Evolutionary conservation across 2,888 invertebrate genomes (phyloP).

Genomic region (Calliphora vomitoria): DNA sequence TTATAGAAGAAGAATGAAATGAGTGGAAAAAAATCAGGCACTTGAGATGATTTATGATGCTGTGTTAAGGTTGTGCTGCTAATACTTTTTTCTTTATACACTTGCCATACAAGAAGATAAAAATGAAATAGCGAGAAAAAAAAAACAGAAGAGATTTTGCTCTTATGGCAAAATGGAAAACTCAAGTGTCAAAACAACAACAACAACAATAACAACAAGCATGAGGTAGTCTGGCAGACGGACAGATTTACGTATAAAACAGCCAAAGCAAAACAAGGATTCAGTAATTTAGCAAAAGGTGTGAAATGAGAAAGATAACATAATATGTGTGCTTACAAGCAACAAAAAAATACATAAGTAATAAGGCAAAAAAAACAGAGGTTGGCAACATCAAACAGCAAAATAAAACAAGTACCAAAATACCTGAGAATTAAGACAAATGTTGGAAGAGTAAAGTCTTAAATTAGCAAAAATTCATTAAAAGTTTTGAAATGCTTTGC

Average conservation of each 20-base stretch:
- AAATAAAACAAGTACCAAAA: conserved; percentile 19
- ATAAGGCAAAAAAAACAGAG: conserved; percentile 19
- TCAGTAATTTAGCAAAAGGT: conserved; percentile 70
- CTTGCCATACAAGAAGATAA: conserved; percentile 46
- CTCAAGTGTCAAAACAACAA: conserved; percentile 70
- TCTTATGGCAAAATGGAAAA: conserved; percentile 64
- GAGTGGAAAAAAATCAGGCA: conserved; percentile 71
- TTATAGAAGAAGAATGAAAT: conserved; percentile 49
- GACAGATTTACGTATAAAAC: conserved; percentile 53
- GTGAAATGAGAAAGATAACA: conserved; percentile 65
- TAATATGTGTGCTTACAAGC: conserved; percentile 35
- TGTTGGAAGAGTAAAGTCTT: conserved; percentile 26
- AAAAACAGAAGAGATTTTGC: conserved; percentile 48
- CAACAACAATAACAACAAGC: conserved; percentile 46
- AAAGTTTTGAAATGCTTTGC: conserved; percentile 37
- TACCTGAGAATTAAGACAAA: conserved; percentile 62
- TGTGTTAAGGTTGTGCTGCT: conserved; percentile 61
- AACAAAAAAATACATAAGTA: conserved; percentile 45
- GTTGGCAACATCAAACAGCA: conserved; percentile 25
- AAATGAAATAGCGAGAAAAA: conserved; percentile 43
- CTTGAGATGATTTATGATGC: conserved; percentile 83
- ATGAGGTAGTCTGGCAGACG: conserved; percentile 13
- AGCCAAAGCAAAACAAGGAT: conserved; percentile 62
- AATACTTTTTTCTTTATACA: conserved; percentile 25
- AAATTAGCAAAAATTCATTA: conserved; percentile 58